Conservation (phyloP, 2,888 invertebrate species). For the Holacanthella duospinosa region DNA sequence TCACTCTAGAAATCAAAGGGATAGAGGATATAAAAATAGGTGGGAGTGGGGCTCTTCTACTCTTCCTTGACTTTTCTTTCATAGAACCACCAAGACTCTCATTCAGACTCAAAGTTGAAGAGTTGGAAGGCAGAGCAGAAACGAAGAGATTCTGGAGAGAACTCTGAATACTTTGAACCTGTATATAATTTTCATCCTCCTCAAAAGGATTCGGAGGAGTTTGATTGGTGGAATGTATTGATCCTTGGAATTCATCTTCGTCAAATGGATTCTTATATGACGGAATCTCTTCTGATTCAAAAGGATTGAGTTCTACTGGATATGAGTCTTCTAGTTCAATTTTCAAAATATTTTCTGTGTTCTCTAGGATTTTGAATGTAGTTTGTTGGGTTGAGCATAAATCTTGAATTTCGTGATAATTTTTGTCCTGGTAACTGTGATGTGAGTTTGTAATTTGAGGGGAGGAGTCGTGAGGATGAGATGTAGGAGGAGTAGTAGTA, state of each 20-base stretch:
- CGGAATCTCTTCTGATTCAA: slow-evolving; percentile 58
- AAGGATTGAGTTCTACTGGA: slow-evolving; percentile 74
- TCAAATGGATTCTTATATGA: slow-evolving; percentile 30
- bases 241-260: slow-evolving; percentile 32
- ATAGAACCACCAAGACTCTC: slow-evolving; percentile 21
- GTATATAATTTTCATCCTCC: slow-evolving; percentile 28
- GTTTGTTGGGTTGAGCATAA: background rate
- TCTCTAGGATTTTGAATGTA: too few relatives aligned
- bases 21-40: slow-evolving; percentile 30
- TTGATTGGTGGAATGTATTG: background rate
- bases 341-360: slow-evolving; percentile 23
- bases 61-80: slow-evolving; percentile 36
- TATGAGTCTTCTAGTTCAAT: slow-evolving; percentile 48
- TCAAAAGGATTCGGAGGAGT: slow-evolving; percentile 31
- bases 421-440: background rate
- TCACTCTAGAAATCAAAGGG: slow-evolving; percentile 5
- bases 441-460: too few relatives aligned
- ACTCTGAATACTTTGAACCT: slow-evolving; percentile 14
- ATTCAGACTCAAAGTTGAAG: slow-evolving; percentile 11
- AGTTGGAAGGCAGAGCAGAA: background rate
- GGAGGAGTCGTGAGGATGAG: background rate
- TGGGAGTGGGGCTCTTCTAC: slow-evolving; percentile 41
- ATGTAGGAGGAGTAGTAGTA: background rate
- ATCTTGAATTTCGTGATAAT: background rate
- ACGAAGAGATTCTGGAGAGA: background rate